These are phyloP conservation scores for Gallinago solitaria DNA, from an alignment of 2,797 vertebrate genomes.

Conservation along the genomic window DNA sequence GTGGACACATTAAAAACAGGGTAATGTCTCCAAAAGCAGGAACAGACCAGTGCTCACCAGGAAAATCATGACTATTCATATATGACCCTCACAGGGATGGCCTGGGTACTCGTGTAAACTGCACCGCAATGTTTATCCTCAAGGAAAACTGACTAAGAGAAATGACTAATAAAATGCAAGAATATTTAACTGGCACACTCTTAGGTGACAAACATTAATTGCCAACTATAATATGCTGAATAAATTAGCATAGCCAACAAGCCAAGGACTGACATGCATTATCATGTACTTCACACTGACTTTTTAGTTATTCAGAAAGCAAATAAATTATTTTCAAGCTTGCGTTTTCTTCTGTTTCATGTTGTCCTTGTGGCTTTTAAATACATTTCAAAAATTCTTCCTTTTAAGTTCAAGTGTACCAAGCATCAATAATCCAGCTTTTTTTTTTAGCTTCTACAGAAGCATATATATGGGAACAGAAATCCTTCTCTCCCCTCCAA, in stretches of 20 bases:
- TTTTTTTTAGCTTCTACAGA: neutral
- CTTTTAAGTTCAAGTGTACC: neutral
- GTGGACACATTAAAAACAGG: rapidly evolving
- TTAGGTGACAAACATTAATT: neutral
- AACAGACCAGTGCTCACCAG: neutral
- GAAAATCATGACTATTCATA: rapidly evolving
- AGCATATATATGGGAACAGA: neutral
- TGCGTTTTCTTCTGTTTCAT: neutral
- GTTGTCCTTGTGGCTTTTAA: neutral
- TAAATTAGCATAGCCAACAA: slow-evolving; percentile 24
- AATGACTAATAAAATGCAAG: neutral
- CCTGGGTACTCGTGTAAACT: neutral
- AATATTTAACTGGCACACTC: neutral
- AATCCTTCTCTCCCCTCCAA: neutral
- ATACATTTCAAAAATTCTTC: neutral
- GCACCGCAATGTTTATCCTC: neutral
- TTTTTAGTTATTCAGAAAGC: slow-evolving; percentile 36
- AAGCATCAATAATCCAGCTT: neutral
- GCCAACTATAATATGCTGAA: neutral
- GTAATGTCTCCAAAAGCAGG: neutral
- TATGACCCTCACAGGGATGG: rapidly evolving
- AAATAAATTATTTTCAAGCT: slow-evolving; percentile 2
- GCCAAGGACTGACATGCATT: neutral
- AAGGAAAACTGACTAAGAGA: neutral
- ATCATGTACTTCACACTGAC: neutral